These are phyloP conservation scores for Centrocercus urophasianus DNA, from an alignment of 2,113 vertebrate genomes.

Conservation along the genomic window DNA sequence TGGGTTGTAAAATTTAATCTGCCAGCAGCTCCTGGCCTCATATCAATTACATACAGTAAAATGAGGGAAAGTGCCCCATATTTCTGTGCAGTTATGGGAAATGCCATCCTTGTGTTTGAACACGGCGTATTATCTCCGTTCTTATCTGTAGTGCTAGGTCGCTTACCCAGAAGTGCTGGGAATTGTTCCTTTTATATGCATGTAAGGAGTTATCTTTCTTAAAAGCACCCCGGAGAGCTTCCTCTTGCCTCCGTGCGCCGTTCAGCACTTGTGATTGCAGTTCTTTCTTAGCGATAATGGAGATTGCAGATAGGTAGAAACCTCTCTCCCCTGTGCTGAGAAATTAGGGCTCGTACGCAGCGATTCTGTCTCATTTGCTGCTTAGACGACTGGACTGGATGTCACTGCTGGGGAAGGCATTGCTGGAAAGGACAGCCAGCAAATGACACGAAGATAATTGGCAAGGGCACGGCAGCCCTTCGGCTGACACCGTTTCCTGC, in stretches of 20 bases:
- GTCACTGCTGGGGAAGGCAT: constrained; percentile 47
- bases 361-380: neutral
- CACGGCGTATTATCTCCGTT: neutral
- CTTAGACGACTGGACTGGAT: neutral
- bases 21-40: constrained; percentile 44
- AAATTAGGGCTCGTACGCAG: neutral
- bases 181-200: neutral
- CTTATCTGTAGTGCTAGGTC: neutral
- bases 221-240: neutral
- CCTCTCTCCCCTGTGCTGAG: neutral
- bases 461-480: constrained; percentile 26
- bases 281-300: neutral
- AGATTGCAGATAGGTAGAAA: neutral
- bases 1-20: constrained; percentile 53
- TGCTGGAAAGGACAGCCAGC: constrained; percentile 48
- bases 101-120: neutral
- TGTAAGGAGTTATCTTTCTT: neutral
- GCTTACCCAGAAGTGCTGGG: neutral
- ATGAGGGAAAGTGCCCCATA: constrained; percentile 21
- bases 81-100: neutral
- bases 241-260: neutral
- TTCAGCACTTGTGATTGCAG: fast-evolving
- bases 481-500: constrained; percentile 8
- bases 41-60: constrained; percentile 50
- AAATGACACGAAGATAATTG: constrained; percentile 43